Base-by-base conservation (phyloP, 2,797 vertebrate species). In the Pseudopleuronectes americanus region DNA sequence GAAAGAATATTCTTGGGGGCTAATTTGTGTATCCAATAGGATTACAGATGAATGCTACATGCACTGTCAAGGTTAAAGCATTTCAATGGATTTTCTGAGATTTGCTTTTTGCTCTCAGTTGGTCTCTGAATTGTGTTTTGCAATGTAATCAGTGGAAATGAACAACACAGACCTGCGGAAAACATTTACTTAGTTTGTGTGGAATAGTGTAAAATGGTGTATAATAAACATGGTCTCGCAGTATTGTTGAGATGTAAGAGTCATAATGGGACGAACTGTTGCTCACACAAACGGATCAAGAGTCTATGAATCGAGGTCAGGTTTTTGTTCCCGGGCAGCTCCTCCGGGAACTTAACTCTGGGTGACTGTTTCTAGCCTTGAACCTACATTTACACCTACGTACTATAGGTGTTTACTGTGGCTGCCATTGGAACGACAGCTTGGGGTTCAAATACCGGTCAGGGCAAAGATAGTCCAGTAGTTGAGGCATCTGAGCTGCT, bases 1-100 rank as follows among this genome's bases (percentile, higher is more conserved):
- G 82, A 85, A 84, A 68, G 76, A 79, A 63, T 73, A 13, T 69
- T 83, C 62, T 84, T 71, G 64, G 61, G 74, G 67, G 80, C 70
- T 85, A 89, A 91, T 90, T 90, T 85, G 83, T 81, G 82, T 83
- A 57, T 81, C 85, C 77, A 90, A 81, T 79, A 74, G 87, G 85
- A 86, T 90, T 88, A 88, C 57, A 71, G 71, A 79, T 65, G 79
- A 84, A 85, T 87, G 78, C 69, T 79, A 57, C 43, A 45, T 45
- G 36, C 36, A 68, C 71, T 75, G 80, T 89, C 81, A 87, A 90
- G 87, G 87, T 90, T 89, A 72, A 74, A 87, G 76, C 67, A 67
- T 88, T 86, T 82, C 70, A 84, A 83, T 85, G 79, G 80, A 86
- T 87, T 89, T 83, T 80, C 71, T 45, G 51, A 83, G 75, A 73